Evolutionary conservation across 2,888 invertebrate species (phyloP), one percentile per base, ranked within the genome.

Genomic region (Petrolisthes cinctipes): DNA sequence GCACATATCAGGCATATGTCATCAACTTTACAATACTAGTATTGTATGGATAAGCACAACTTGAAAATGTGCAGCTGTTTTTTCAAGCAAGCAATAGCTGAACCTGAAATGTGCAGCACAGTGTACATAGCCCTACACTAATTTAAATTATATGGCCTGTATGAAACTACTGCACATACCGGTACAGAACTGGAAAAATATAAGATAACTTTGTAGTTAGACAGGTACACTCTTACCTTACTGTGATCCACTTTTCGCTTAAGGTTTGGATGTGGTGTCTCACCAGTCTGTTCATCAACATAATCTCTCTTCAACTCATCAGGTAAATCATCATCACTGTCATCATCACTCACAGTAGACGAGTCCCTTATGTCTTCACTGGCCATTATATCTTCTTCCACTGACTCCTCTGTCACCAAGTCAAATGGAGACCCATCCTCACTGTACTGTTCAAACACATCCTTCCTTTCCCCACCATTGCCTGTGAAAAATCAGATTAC

Each of bases 251-350:
- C 54, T 51, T 84, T 86, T 54, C 84, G 68, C 17, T 56, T 78
- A 37, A 56, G 76, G 11, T 75, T 83, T 6, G 75, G 82, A 11
- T 83, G 68, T 3, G 86, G 86, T 3, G 81, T 91, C 88, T 93
- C 93, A 20, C 93, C 93, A 4, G 93, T 92, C 66, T 94, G 94
- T 92, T 96, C 96, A 89, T 96, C 96, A 0, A 96, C 95, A 91
- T 94, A 96, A 92, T 96, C 96, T 81, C 94, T 93, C 91, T 95
- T 95, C 37, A 96, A 92, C 92, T 96, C 96, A 75, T 96, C 96
- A 0, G 93, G 93, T 83, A 83, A 37, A 20, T 89, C 91, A 61
- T 90, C 90, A 83, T 90, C 92, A 86, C 92, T 92, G 91, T 92
- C 92, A 5, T 92, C 92, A 86, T 92, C 92, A 88, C 91, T 92